Evolutionary conservation across 92 coral and sea anemone genomes (phyloP).

Genomic region (Meandrina meandrites): DNA sequence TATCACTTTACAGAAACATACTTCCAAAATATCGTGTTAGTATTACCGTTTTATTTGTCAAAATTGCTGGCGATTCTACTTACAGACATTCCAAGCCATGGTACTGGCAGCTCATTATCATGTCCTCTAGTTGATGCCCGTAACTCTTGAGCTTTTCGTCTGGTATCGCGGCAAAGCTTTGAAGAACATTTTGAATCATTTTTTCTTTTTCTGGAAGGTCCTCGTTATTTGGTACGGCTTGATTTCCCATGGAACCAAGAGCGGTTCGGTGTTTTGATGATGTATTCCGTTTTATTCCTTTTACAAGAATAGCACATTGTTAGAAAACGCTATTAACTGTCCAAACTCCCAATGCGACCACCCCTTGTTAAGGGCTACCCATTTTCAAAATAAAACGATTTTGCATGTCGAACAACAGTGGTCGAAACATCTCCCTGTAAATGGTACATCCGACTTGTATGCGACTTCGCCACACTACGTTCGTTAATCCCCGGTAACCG

Average conservation of each 20-base stretch:
- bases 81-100: conserved; percentile 30
- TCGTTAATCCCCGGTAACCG: too few species aligned
- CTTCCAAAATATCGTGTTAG: too few species aligned
- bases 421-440: too few species aligned
- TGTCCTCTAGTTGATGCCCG: conserved; percentile 48
- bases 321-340: too few species aligned
- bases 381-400: too few species aligned
- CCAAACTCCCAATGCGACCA: too few species aligned
- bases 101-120: conserved; percentile 34
- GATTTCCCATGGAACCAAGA: not conserved
- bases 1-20: too few species aligned
- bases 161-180: conserved; percentile 1
- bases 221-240: not conserved
- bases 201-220: conserved; percentile 5
- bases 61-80: not conserved
- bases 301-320: not conserved
- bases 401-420: too few species aligned
- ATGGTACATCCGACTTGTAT: too few species aligned
- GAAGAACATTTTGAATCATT: not conserved
- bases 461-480: too few species aligned
- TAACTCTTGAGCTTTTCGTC: conserved; percentile 3
- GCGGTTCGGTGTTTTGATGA: not conserved
- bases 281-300: not conserved
- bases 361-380: too few species aligned
- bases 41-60: not conserved